Base-by-base conservation (phyloP, 2,888 invertebrate genomes). In the Amiota minor region DNA sequence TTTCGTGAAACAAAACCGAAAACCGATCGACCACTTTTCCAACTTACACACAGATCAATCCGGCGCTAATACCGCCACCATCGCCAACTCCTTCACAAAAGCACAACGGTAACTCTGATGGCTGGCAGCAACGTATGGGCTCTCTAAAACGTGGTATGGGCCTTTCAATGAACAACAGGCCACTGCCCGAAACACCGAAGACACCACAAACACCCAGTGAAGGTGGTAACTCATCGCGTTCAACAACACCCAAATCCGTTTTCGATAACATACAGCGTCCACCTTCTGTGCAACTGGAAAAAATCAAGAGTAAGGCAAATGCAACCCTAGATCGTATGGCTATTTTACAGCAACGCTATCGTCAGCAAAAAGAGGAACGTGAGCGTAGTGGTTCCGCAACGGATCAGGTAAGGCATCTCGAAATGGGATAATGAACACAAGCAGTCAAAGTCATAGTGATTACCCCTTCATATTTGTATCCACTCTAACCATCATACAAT, bases 121-220 rank as follows among this genome's bases (percentile, higher is more conserved):
- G 82, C 14, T 82, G 85, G 79, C 81, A 85, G 20, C 87, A 88
- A 67, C 84, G 85, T 23, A 77, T 84, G 62, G 84, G 81, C 55
- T 82, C 85, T 11, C 55, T 87, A 56, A 81, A 80, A 65, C 76
- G 82, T 50, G 81, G 84, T 9, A 69, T 84, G 35, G 82, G 80
- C 77, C 78, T 85, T 35, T 77, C 80, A 6, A 83, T 86, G 82
- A 83, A 78, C 59, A 90, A 89, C 76, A 88, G 92, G 65, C 92
- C 92, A 9, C 85, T 92, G 75, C 92, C 92, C 16, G 91, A 92
- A 12, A 90, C 92, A 50, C 92, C 92, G 14, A 84, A 85, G 59
- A 80, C 82, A 53, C 76, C 81, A 18, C 53, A 78, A 23, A 81
- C 84, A 16, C 86, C 87, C 71, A 87, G 87, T 49, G 86, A 88